Conservation (phyloP, 2,113 vertebrate species). For the Callospermophilus lateralis region DNA sequence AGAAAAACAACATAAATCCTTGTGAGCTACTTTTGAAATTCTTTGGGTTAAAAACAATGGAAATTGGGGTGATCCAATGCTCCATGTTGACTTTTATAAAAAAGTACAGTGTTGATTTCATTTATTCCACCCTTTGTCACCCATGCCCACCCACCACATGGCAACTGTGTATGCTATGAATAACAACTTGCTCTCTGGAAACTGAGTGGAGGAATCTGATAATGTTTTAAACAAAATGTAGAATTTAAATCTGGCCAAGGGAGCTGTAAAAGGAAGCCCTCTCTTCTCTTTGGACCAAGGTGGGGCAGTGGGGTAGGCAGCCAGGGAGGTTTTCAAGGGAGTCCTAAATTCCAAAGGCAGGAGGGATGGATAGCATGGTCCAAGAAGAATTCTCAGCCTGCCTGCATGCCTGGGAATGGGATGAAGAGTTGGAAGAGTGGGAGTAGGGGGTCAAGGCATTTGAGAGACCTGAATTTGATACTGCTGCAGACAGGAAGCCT, state of each 20-base stretch:
- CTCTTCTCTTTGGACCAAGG: background rate
- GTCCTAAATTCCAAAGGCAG: background rate
- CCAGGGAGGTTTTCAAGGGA: background rate
- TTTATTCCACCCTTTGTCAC: background rate
- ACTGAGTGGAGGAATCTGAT: background rate
- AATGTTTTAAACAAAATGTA: background rate
- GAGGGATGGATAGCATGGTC: accelerated
- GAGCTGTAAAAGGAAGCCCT: background rate
- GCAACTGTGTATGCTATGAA: background rate
- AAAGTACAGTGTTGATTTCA: background rate
- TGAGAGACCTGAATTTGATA: background rate
- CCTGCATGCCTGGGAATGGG: background rate
- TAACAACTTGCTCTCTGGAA: background rate
- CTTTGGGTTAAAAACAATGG: background rate
- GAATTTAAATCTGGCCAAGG: background rate
- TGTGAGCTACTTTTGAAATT: background rate
- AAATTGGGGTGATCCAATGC: background rate
- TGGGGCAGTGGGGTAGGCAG: background rate
- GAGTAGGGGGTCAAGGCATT: background rate
- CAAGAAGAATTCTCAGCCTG: background rate
- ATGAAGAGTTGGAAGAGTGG: background rate
- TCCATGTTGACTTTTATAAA: background rate
- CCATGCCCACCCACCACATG: background rate
- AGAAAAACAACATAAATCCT: background rate
- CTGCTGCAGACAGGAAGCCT: background rate